Evolutionary conservation across 2,888 invertebrate species (phyloP).

Genomic region (Synanthedon tipuliformis): DNA sequence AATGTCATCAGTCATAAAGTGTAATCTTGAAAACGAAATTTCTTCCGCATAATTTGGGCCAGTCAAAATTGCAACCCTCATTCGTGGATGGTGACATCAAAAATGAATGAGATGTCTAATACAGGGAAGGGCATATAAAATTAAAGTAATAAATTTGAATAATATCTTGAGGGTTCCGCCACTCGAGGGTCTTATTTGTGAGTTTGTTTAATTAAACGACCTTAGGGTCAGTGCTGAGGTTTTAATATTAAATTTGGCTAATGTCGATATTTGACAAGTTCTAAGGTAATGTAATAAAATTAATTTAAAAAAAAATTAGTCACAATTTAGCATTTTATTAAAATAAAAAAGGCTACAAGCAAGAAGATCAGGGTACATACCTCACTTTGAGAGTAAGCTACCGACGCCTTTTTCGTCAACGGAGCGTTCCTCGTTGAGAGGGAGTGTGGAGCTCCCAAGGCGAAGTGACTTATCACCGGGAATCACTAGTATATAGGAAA

Average conservation of each 20-base stretch:
- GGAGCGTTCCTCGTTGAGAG: too few species aligned
- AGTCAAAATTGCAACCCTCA: slow-evolving; percentile 12
- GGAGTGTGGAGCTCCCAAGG: too few species aligned
- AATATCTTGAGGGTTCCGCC: slow-evolving; percentile 17
- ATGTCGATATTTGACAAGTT: neutral
- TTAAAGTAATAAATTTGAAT: slow-evolving; percentile 52
- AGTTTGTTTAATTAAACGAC: slow-evolving; percentile 22
- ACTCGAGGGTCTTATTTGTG: slow-evolving; percentile 21
- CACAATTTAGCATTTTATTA: too few species aligned
- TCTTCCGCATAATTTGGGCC: slow-evolving; percentile 7
- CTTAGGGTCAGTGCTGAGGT: slow-evolving; percentile 2
- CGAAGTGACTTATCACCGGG: too few species aligned
- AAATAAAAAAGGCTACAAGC: too few species aligned
- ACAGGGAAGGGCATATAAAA: slow-evolving; percentile 42
- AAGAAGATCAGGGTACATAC: too few species aligned
- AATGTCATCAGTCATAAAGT: slow-evolving; percentile 1
- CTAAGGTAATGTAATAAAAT: too few species aligned
- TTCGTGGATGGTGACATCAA: slow-evolving; percentile 20
- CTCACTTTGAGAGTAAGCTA: too few species aligned
- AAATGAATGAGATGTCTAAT: slow-evolving; percentile 33
- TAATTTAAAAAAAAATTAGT: too few species aligned
- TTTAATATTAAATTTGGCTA: neutral
- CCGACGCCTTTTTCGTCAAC: too few species aligned
- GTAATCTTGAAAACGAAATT: neutral
- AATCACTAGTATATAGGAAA: too few species aligned